These are phyloP conservation scores for Drosophila varians DNA, from an alignment of 1,140 invertebrate species.

Conservation along the genomic window DNA sequence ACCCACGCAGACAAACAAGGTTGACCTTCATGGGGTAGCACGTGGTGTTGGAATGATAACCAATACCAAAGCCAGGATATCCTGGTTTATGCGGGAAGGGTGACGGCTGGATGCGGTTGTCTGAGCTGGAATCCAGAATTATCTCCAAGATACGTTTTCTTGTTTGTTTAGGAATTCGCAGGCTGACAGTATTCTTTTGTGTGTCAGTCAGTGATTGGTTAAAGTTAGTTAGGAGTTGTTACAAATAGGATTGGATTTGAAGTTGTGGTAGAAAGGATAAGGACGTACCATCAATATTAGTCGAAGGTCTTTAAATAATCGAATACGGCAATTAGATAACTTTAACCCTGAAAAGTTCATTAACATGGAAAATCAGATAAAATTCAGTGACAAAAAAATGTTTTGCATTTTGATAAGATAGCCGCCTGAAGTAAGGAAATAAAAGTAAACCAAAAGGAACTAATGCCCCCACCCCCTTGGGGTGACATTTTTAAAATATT, in stretches of 20 bases:
- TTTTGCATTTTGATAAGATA: conserved; percentile 28
- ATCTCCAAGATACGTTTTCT: conserved; percentile 13
- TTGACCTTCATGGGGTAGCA: conserved; percentile 59
- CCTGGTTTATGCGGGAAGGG: conserved; percentile 1
- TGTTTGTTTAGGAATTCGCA: conserved; percentile 32
- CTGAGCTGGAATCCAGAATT: conserved; percentile 31
- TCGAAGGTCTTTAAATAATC: not conserved
- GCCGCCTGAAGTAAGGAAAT: not conserved
- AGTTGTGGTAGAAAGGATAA: too few relatives aligned
- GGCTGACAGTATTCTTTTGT: conserved; percentile 1
- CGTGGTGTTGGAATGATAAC: conserved; percentile 48
- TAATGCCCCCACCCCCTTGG: too few relatives aligned
- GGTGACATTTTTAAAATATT: too few relatives aligned
- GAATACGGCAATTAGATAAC: not conserved
- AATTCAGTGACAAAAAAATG: conserved; percentile 2
- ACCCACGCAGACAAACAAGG: conserved; percentile 4
- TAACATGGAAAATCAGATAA: not conserved
- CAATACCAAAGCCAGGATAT: conserved; percentile 8
- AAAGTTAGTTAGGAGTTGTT: conserved; percentile 32
- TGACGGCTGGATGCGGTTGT: conserved; percentile 29
- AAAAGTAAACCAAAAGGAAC: not conserved
- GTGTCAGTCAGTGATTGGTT: conserved; percentile 16
- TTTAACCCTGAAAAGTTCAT: conserved; percentile 17
- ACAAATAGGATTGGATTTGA: conserved; percentile 5
- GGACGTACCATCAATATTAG: not conserved